Evolutionary conservation across 2,797 vertebrate genomes (phyloP).

Genomic region (Lacerta agilis): DNA sequence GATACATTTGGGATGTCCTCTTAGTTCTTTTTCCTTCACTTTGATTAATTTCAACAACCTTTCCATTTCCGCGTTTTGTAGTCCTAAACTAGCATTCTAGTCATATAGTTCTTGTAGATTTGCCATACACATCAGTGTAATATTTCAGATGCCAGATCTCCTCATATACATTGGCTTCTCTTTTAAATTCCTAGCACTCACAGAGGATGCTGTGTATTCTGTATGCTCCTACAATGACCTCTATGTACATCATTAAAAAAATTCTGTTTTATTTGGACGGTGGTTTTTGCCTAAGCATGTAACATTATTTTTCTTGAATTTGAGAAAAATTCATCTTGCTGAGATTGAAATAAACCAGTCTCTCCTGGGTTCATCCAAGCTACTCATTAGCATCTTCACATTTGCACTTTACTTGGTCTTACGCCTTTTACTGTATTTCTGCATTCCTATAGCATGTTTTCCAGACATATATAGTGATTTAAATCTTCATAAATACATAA

Average conservation of each 20-base stretch:
- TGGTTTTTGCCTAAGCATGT: slow-evolving; percentile 44
- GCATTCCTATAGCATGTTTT: slow-evolving; percentile 2
- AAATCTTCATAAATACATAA: neutral
- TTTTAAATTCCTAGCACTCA: neutral
- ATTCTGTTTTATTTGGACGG: slow-evolving; percentile 53
- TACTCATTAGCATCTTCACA: slow-evolving; percentile 37
- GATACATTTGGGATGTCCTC: no score
- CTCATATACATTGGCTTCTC: slow-evolving; percentile 21
- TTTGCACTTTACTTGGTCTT: slow-evolving; percentile 25
- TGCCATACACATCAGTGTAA: neutral
- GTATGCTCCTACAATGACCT: slow-evolving; percentile 5
- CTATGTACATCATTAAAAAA: slow-evolving; percentile 21
- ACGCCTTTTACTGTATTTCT: slow-evolving; percentile 17
- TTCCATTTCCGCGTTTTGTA: no score
- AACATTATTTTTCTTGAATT: slow-evolving; percentile 47
- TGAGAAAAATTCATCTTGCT: slow-evolving; percentile 42
- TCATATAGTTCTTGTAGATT: neutral
- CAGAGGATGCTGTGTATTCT: neutral
- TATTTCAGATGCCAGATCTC: slow-evolving; percentile 13
- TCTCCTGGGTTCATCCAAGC: slow-evolving; percentile 35
- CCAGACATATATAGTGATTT: neutral
- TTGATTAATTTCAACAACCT: no score
- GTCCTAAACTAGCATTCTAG: neutral
- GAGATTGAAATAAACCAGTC: slow-evolving; percentile 50
- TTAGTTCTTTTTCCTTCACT: no score